Percentiles rank a stretch among this genome's conserved stretches.
Evolutionary conservation across 2,888 invertebrate genomes (phyloP).

Genomic region (Thysanoteuthis rhombus): DNA sequence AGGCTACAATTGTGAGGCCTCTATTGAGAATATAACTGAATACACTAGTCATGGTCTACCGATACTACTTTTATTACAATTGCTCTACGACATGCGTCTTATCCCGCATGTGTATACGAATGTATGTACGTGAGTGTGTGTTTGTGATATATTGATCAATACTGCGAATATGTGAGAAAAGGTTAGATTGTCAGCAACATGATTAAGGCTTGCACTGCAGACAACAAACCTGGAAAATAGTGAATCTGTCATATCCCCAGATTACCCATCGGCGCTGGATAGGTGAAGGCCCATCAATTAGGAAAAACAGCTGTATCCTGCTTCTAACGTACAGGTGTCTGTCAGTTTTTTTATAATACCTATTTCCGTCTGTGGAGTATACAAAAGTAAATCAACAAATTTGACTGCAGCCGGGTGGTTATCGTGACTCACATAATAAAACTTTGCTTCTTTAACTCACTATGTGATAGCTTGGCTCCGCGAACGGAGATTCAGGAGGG

Average conservation of each 20-base stretch:
- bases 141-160: no score
- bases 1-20: no score
- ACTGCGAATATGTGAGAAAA: no score
- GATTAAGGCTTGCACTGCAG: not conserved
- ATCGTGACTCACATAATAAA: not conserved
- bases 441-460: not conserved
- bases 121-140: no score
- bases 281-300: not conserved
- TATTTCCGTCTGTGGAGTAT: not conserved
- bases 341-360: not conserved
- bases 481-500: no score
- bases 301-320: not conserved
- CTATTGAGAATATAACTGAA: no score
- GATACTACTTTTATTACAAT: no score
- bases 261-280: not conserved
- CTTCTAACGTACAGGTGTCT: not conserved
- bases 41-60: no score
- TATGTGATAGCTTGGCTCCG: no score
- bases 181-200: not conserved
- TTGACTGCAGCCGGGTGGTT: not conserved
- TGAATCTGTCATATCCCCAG: not conserved
- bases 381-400: not conserved
- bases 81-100: no score
- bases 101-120: no score
- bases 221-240: not conserved